Evolutionary conservation across 2,797 vertebrate species (phyloP).

Genomic region (Peromyscus aztecus): DNA sequence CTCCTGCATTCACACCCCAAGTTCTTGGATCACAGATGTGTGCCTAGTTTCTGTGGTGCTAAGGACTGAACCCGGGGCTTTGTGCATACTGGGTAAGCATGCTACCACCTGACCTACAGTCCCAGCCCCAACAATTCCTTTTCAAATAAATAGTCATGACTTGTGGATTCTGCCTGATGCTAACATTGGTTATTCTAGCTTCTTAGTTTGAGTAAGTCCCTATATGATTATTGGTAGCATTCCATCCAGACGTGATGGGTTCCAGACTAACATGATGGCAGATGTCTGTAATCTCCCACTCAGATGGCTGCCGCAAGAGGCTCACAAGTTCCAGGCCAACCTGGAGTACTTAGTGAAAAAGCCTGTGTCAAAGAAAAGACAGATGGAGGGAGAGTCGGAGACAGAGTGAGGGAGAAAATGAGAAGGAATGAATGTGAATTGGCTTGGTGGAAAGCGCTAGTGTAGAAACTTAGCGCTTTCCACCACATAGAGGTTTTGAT

Average conservation of each 20-base stretch:
- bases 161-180: not conserved
- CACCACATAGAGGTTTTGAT: not conserved
- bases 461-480: too few species aligned
- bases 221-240: not conserved
- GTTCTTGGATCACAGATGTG: not conserved
- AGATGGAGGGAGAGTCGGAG: not conserved
- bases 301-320: not conserved
- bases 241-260: not conserved
- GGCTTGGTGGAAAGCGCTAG: not conserved
- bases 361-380: not conserved
- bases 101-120: not conserved
- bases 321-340: not conserved
- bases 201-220: not conserved
- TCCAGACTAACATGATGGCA: not conserved
- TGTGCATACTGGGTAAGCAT: not conserved
- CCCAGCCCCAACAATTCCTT: too few species aligned
- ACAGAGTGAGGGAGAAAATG: too few species aligned
- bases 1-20: not conserved
- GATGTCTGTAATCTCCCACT: not conserved
- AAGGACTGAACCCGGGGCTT: not conserved
- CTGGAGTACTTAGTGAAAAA: not conserved
- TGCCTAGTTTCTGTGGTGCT: not conserved
- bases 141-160: not conserved
- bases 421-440: not conserved
- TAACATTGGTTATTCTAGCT: not conserved